phyloP scores from a whole-genome alignment of 1,140 invertebrate genomes.

The Ephestia elutella region DNA sequence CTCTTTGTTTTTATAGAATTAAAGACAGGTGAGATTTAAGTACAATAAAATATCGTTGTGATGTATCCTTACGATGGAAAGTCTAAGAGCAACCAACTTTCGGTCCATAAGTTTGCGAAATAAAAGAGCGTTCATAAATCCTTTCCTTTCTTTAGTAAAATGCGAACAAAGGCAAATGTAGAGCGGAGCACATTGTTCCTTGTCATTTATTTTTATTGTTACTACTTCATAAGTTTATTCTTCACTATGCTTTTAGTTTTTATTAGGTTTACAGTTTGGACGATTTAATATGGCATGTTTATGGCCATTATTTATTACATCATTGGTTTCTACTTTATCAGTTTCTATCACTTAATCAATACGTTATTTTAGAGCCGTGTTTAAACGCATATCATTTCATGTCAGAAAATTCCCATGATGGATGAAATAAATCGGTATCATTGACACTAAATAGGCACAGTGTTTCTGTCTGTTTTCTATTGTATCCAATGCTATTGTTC shows the following conservation, averaged over 20 bases:
- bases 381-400: too few relatives aligned
- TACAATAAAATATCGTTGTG: too few relatives aligned
- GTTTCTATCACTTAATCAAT: too few relatives aligned
- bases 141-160: background rate
- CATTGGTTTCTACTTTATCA: too few relatives aligned
- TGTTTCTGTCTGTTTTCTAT: background rate
- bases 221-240: background rate
- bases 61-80: too few relatives aligned
- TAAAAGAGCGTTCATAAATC: background rate
- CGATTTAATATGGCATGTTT: too few relatives aligned
- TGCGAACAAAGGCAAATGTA: background rate
- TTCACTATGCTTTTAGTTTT: conserved; percentile 9
- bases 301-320: too few relatives aligned
- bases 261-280: background rate
- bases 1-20: too few relatives aligned
- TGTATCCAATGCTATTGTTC: conserved; percentile 14
- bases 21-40: too few relatives aligned
- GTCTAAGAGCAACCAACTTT: too few relatives aligned
- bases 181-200: background rate
- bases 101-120: background rate
- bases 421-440: background rate
- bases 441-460: background rate
- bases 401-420: background rate
- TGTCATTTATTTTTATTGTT: background rate
- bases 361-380: too few relatives aligned